phyloP scores from a whole-genome alignment of 2,797 vertebrate genomes.

The Danio choprae region DNA sequence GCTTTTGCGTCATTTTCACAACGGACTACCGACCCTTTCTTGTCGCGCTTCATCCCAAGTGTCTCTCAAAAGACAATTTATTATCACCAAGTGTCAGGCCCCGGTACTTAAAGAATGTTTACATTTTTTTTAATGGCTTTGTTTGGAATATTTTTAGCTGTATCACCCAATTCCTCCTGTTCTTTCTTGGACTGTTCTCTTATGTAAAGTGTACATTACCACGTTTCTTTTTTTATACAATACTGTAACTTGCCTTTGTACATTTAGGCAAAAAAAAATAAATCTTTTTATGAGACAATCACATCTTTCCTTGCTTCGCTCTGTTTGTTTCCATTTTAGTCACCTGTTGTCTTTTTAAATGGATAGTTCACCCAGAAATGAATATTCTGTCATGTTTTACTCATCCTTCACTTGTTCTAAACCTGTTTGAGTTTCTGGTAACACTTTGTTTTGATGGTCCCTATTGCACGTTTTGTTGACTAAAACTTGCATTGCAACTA shows the following conservation, averaged over 20 bases:
- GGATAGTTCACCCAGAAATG: no score
- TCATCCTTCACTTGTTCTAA: no score
- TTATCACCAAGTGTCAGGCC: constrained; percentile 67
- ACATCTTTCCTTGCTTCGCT: constrained; percentile 85
- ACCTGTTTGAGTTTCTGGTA: no score
- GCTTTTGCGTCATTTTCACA: constrained; percentile 54
- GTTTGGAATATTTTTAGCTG: constrained; percentile 73
- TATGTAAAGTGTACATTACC: constrained; percentile 99
- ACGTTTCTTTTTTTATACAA: constrained; percentile 94
- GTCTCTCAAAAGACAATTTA: constrained; percentile 34
- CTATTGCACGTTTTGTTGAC: no score
- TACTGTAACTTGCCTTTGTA: constrained; percentile 96
- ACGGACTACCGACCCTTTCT: constrained; percentile 37
- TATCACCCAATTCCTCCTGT: constrained; percentile 65
- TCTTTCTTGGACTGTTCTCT: constrained; percentile 83
- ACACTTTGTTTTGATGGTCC: no score
- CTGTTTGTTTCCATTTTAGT: constrained; percentile 55
- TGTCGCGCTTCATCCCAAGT: constrained; percentile 16
- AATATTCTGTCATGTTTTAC: no score
- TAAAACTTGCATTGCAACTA: no score
- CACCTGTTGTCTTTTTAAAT: no score
- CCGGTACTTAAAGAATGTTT: constrained; percentile 86
- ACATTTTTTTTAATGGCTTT: constrained; percentile 80
- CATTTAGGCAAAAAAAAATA: constrained; percentile 97
- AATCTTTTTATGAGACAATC: constrained; percentile 99